Evolutionary conservation across 2,113 vertebrate genomes (phyloP), one percentile per base, ranked within the genome.

Genomic region (Neogale vison): DNA sequence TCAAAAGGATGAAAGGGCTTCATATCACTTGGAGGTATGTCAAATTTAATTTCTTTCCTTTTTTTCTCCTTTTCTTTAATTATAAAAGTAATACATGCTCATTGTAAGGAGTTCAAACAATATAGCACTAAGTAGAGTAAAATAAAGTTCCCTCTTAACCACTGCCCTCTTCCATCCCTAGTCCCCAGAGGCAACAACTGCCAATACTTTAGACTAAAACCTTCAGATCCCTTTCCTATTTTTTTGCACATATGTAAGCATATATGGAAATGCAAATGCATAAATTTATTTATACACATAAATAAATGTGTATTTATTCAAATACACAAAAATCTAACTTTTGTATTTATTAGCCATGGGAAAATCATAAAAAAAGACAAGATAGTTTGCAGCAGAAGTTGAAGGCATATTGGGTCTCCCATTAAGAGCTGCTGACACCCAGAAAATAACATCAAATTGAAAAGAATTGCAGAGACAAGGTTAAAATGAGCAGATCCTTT

Each of bases 11-110:
- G 81, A 90, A 93, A 88, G 90, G 31, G 52, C 36, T 72, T 95
- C 55, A 24, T 57, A 67, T 91, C 69, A 92, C 65, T 71, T 89
- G 50, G 36, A 81, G 8, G 52, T 50, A 50, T 94, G 76, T 93
- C 89, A 93, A 90, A 88, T 84, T 71, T 77, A 96, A 93, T 93
- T 96, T 96, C 4, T 93, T 74, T 20, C 42, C 10, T 57, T 91
- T 90, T 42, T 42, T 81, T 63, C 72, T 85, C 69, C 69, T 90
- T 87, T 36, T 50, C 88, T 80, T 92, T 96, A 97, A 97, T 94
- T 95, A 92, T 26, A 93, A 88, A 96, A 91, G 72, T 85, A 96
- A 71, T 90, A 76, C 42, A 47, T 61, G 34, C 57, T 97, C 87
- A 84, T 86, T 85, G 57, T 72, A 96, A 45, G 42, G 42, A 83